Percentiles rank a stretch among this genome's conserved stretches.
These are phyloP conservation scores for Montipora efflorescens DNA, from an alignment of 64 coral and sea anemone genomes.

Conservation along the genomic window DNA sequence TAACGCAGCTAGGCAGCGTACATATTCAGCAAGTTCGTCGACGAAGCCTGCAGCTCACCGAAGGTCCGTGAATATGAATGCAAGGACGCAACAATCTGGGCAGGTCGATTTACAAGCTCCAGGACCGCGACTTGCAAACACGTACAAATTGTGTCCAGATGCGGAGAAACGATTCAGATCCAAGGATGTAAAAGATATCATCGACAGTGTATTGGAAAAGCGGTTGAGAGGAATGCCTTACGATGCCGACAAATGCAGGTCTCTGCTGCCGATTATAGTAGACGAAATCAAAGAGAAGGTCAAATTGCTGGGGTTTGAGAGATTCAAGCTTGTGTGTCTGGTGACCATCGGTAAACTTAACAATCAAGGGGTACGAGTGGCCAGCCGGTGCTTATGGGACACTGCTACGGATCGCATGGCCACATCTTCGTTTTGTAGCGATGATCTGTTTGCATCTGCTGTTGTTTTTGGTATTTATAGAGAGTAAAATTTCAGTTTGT, in stretches of 20 bases:
- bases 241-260: conserved; percentile 48
- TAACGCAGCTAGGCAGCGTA: background rate
- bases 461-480: conserved; percentile 81
- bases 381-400: conserved; percentile 83
- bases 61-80: conserved; percentile 16
- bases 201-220: conserved; percentile 54
- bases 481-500: conserved; percentile 39
- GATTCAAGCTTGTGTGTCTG: conserved; percentile 80
- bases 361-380: conserved; percentile 70
- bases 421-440: conserved; percentile 59
- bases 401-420: conserved; percentile 63
- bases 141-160: conserved; percentile 43
- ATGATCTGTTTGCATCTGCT: conserved; percentile 72
- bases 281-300: conserved; percentile 77
- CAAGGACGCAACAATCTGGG: background rate
- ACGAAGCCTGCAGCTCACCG: background rate
- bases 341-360: conserved; percentile 69
- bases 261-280: conserved; percentile 29
- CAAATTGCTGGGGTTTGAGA: conserved; percentile 61
- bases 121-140: conserved; percentile 30
- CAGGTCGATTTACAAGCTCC: background rate
- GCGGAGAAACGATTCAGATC: conserved; percentile 38
- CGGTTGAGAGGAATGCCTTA: conserved; percentile 44
- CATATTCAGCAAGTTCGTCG: background rate
- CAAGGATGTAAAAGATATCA: conserved; percentile 60